Evolutionary conservation across 2,113 vertebrate genomes (phyloP).

Genomic region (Sinocyclocheilus grahami): DNA sequence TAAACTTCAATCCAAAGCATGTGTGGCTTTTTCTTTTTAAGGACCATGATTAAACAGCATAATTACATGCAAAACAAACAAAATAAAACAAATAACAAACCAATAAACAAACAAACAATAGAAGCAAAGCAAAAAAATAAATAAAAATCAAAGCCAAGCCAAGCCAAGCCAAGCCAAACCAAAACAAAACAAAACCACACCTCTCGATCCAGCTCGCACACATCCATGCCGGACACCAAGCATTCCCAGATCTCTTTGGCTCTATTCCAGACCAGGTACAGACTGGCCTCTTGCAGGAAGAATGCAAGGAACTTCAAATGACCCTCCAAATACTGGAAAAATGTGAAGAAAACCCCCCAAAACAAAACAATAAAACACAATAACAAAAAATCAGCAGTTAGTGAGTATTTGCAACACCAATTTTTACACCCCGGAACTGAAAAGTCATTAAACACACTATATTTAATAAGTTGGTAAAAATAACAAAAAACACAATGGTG

Average conservation of each 20-base stretch:
- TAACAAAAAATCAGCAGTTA: background rate
- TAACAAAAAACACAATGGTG: too few species aligned
- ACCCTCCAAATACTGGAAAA: constrained; percentile 92
- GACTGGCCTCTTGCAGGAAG: constrained; percentile 98
- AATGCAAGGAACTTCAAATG: constrained; percentile 98
- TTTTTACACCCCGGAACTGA: background rate
- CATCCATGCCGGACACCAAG: constrained; percentile 93
- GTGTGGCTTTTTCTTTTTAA: background rate
- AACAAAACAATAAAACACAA: background rate
- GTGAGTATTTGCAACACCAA: too few species aligned
- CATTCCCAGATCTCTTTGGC: constrained; percentile 99
- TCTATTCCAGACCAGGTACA: constrained; percentile 97
- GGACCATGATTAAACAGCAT: background rate
- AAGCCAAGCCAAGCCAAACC: background rate
- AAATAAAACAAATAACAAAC: background rate
- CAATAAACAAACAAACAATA: background rate
- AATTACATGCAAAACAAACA: background rate
- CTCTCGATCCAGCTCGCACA: constrained; percentile 96
- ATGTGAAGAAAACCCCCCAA: background rate
- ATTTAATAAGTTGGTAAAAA: background rate
- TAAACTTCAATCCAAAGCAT: background rate
- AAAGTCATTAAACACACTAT: background rate
- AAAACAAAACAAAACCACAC: constrained; percentile 69
- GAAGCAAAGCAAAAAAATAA: background rate
- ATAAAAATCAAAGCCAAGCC: background rate